Evolutionary conservation across 2,113 vertebrate genomes (phyloP).

Genomic region (Rana temporaria): DNA sequence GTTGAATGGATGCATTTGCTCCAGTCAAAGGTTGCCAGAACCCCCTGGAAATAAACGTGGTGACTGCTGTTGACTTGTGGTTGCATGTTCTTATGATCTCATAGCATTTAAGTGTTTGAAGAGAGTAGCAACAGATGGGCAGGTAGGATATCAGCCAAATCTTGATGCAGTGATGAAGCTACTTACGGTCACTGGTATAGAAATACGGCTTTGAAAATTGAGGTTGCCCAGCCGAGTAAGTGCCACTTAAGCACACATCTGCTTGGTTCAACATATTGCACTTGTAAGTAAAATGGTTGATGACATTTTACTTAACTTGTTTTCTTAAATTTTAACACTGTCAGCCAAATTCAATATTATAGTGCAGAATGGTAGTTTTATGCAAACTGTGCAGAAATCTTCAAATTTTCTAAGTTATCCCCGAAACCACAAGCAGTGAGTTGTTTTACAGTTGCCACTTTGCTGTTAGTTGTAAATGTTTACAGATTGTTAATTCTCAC

Average conservation of each 20-base stretch:
- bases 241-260: conserved; percentile 24
- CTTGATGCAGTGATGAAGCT: not conserved
- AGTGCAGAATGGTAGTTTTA: too few relatives aligned
- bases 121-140: conserved; percentile 10
- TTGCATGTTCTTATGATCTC: not conserved
- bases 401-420: too few relatives aligned
- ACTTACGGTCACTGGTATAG: not conserved
- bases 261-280: not conserved
- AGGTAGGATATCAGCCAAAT: not conserved
- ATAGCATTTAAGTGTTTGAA: not conserved
- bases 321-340: not conserved
- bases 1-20: not conserved
- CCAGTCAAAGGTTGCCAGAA: not conserved
- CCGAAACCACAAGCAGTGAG: too few relatives aligned
- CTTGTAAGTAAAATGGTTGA: conserved; percentile 9
- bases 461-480: too few relatives aligned
- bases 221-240: not conserved
- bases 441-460: too few relatives aligned
- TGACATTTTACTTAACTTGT: not conserved
- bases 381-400: too few relatives aligned
- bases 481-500: too few relatives aligned
- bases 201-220: conserved; percentile 1
- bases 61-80: not conserved
- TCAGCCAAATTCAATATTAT: too few relatives aligned
- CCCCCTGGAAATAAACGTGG: not conserved